Evolutionary conservation across 2,113 vertebrate genomes (phyloP).

Genomic region (Eonycteris spelaea): DNA sequence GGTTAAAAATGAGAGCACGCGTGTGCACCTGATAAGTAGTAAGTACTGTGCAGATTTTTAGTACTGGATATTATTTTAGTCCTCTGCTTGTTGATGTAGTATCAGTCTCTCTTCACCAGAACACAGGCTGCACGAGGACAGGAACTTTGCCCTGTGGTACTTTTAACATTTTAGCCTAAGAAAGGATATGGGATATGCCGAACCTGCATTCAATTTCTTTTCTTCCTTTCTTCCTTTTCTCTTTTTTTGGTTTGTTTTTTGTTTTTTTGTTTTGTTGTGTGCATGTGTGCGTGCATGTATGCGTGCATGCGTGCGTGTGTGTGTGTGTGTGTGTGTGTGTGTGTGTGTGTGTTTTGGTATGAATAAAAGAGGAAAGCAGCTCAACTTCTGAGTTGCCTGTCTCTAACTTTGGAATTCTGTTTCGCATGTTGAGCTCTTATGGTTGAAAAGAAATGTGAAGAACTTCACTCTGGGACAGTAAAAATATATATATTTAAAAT

Average conservation of each 20-base stretch:
- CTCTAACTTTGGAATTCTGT: background rate
- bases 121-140: background rate
- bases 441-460: background rate
- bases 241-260: background rate
- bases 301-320: too few relatives aligned
- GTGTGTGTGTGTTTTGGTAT: too few relatives aligned
- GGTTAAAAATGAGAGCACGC: fast-evolving
- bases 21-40: background rate
- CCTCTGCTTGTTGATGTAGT: background rate
- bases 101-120: background rate
- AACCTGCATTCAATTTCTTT: background rate
- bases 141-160: background rate
- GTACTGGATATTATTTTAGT: background rate
- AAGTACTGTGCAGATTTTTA: background rate
- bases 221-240: background rate
- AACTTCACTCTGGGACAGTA: background rate
- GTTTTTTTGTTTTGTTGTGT: background rate
- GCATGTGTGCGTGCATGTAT: too few relatives aligned
- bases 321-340: too few relatives aligned
- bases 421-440: background rate
- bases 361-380: background rate
- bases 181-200: background rate
- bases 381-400: background rate
- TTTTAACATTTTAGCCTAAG: background rate
- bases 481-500: background rate